Evolutionary conservation across 2,113 vertebrate genomes (phyloP).

Genomic region (Cichladusa arquata): DNA sequence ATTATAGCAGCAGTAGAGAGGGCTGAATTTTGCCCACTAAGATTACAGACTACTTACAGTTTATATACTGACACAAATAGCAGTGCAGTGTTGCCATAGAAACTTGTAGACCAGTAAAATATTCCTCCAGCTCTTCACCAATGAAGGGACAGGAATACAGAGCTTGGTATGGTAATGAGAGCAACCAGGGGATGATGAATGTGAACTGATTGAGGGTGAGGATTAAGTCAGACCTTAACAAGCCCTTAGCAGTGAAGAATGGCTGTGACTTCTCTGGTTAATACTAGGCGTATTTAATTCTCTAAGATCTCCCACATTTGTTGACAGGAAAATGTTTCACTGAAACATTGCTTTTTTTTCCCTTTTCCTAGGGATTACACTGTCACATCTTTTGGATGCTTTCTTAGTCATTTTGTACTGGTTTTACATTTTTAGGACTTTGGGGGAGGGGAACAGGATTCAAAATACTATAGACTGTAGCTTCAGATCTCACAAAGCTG

Average conservation of each 20-base stretch:
- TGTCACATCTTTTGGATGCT: not conserved
- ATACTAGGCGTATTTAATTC: not conserved
- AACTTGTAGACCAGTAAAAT: constrained; percentile 68
- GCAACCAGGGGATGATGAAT: not conserved
- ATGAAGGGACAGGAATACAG: constrained; percentile 5
- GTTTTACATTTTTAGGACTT: not conserved
- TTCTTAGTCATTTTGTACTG: not conserved
- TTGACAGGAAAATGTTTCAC: not conserved
- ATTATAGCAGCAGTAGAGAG: not conserved
- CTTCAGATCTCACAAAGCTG: not conserved
- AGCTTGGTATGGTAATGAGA: constrained; percentile 55
- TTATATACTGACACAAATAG: constrained; percentile 66
- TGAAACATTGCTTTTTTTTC: not conserved
- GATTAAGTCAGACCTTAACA: constrained; percentile 36
- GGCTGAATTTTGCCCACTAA: constrained; percentile 12
- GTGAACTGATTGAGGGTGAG: constrained; percentile 31
- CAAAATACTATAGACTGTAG: not conserved
- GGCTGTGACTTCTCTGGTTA: not conserved
- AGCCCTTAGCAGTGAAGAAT: constrained; percentile 5
- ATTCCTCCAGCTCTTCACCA: constrained; percentile 44
- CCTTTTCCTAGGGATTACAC: not conserved
- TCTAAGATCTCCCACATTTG: not conserved
- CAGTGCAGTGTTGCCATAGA: constrained; percentile 67
- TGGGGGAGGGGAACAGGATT: not conserved
- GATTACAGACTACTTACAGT: constrained; percentile 71